These are phyloP conservation scores for Scaeva pyrastri DNA, from an alignment of 2,888 invertebrate genomes.

Conservation along the genomic window DNA sequence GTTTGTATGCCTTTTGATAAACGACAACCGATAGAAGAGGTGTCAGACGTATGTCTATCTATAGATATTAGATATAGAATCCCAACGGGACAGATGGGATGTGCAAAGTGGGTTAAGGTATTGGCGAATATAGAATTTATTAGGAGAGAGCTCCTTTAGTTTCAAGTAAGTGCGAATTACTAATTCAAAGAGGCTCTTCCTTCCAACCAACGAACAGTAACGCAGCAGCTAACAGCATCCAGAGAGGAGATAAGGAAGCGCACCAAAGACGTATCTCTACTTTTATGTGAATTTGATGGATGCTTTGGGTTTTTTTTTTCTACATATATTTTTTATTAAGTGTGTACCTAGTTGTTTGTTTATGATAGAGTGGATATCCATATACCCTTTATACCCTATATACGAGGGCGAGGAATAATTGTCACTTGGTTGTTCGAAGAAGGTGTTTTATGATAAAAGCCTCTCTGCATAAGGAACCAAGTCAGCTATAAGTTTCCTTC, in stretches of 20 bases:
- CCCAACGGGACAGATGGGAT: background rate
- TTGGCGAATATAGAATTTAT: conserved; percentile 63
- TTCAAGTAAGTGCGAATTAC: conserved; percentile 73
- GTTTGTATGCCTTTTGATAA: conserved; percentile 57
- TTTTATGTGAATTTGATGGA: conserved; percentile 61
- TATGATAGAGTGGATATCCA: background rate
- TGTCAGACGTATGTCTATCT: conserved; percentile 12
- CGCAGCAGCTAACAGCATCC: background rate
- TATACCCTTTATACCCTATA: background rate
- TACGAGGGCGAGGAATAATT: conserved; percentile 14
- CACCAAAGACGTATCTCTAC: conserved; percentile 10
- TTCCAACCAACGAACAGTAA: too few species aligned
- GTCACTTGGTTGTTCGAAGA: conserved; percentile 2
- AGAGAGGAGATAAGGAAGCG: conserved; percentile 44
- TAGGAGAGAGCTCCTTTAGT: conserved; percentile 68
- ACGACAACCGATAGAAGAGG: conserved; percentile 48
- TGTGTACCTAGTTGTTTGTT: background rate
- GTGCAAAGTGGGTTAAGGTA: conserved; percentile 68
- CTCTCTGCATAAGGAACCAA: background rate
- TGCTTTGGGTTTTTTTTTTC: conserved; percentile 34
- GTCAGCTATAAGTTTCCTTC: background rate
- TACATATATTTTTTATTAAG: conserved; percentile 1
- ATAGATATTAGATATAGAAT: background rate
- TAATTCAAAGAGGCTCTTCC: conserved; percentile 63
- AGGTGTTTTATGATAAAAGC: background rate